Percentiles rank a stretch among this genome's conserved stretches.
Evolutionary conservation across 2,797 vertebrate species (phyloP).

Genomic region (Nyctalus aviator): DNA sequence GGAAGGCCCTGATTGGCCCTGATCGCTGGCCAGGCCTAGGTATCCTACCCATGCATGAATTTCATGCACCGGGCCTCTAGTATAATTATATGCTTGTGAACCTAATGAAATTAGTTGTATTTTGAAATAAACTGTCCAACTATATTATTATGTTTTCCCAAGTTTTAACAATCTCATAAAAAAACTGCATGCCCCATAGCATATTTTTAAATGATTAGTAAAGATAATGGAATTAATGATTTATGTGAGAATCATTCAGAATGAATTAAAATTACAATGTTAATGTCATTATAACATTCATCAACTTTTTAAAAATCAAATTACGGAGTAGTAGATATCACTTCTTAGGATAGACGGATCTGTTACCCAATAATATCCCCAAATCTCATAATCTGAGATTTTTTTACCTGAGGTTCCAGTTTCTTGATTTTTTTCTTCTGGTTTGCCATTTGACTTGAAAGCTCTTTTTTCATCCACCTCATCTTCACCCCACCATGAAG

Average conservation of each 20-base stretch:
- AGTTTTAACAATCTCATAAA: slow-evolving; percentile 29
- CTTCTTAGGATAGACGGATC: slow-evolving; percentile 13
- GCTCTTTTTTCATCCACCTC: slow-evolving; percentile 96
- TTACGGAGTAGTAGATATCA: not conserved
- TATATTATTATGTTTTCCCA: slow-evolving; percentile 25
- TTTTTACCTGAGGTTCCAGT: slow-evolving; percentile 89
- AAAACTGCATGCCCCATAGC: not conserved
- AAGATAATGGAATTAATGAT: slow-evolving; percentile 8
- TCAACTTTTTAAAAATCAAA: not conserved
- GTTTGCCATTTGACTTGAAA: slow-evolving; percentile 93
- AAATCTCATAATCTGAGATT: not conserved
- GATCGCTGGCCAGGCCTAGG: no score
- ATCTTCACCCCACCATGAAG: slow-evolving; percentile 98
- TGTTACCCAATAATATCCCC: slow-evolving; percentile 37
- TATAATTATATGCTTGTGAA: not conserved
- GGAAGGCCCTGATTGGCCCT: no score
- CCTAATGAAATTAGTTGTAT: slow-evolving; percentile 30
- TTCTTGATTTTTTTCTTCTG: slow-evolving; percentile 91
- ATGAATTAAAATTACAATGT: slow-evolving; percentile 40
- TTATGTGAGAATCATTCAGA: slow-evolving; percentile 9
- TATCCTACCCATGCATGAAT: no score
- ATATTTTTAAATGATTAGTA: not conserved
- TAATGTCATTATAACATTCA: slow-evolving; percentile 8
- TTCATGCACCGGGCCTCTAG: no score
- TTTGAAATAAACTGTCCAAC: not conserved